phyloP scores from a whole-genome alignment of 1,140 invertebrate genomes.

The Papilio helenus region DNA sequence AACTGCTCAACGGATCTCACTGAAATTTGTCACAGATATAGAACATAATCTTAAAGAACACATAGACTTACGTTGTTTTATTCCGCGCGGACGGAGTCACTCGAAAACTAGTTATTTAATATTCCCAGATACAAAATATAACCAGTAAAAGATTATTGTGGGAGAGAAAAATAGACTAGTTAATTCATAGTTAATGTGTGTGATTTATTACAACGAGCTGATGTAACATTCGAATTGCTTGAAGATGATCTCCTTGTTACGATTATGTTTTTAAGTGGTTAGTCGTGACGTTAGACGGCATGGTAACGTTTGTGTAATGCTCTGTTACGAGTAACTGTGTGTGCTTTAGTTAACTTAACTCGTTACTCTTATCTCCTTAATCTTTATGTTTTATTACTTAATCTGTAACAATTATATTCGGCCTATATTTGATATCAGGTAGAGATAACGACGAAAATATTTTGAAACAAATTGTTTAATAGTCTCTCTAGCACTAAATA shows the following conservation, averaged over 20 bases:
- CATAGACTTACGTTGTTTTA: no score
- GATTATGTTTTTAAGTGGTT: conserved; percentile 27
- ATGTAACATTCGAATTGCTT: conserved; percentile 11
- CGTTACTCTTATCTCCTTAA: conserved; percentile 2
- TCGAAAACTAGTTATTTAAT: no score
- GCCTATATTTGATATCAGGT: conserved; percentile 5
- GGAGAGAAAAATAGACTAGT: conserved; percentile 1
- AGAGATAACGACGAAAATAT: background rate
- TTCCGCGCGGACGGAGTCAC: no score
- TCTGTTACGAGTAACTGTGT: background rate
- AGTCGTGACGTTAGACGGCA: conserved; percentile 28
- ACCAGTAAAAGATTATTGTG: background rate
- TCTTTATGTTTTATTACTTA: conserved; percentile 31
- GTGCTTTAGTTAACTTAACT: conserved; percentile 6
- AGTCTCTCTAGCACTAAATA: background rate
- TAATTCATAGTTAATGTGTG: conserved; percentile 12
- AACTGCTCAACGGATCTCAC: no score
- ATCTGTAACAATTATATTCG: conserved; percentile 1
- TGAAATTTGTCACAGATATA: no score
- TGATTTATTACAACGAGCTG: conserved; percentile 14
- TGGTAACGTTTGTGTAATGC: conserved; percentile 42
- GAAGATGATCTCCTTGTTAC: conserved; percentile 28
- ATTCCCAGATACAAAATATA: background rate
- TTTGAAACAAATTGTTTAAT: background rate
- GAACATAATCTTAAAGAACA: no score